Base-by-base conservation (phyloP, 2,797 vertebrate genomes). In the Buceros bicornis region DNA sequence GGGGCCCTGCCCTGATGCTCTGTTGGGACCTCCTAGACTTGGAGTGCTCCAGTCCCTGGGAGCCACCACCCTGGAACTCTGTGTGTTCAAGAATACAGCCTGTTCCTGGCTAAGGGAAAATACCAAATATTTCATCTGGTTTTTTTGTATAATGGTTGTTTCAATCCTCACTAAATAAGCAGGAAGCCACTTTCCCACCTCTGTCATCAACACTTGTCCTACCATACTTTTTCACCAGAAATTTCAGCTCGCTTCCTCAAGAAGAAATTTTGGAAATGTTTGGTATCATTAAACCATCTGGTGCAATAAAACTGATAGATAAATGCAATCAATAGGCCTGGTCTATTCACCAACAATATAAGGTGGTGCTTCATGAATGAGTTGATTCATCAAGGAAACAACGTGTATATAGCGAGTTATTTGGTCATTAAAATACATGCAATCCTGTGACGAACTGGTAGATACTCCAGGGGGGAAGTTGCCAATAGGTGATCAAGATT, bases 261-360 rank as follows among this genome's bases (percentile, higher is more conserved):
- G 48, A 94, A 92, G 87, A 90, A 89, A 90, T 88, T 87, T 88
- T 82, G 90, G 78, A 97, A 94, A 53, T 56, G 29, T 50, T n/a
- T 1, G 18, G 42, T 94, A 85, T 95, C 82, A 81, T 94, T 92
- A 96, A 96, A 45, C 82, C 71, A 91, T 53, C 71, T 57, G 51
- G 58, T 84, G 22, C 50, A 67, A 51, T 87, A 93, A 72, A 96
- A 69, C 77, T 19, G 22, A 67, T 11, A 61, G 86, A 88, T 90
- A 94, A 90, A 94, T 93, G 69, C 45, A 85, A 88, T 93, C 53
- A 69, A 48, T 91, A 93, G 43, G 51, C 29, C 64, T 93, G 83
- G 85, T 67, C 40, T 89, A 14, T 74, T 91, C 69, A 84, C 50
- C 83, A 62, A 14, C 8, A 86, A 50, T 61, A 58, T 80, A 15